phyloP scores from a whole-genome alignment of 2,888 invertebrate genomes.

The Aleiodes testaceus region DNA sequence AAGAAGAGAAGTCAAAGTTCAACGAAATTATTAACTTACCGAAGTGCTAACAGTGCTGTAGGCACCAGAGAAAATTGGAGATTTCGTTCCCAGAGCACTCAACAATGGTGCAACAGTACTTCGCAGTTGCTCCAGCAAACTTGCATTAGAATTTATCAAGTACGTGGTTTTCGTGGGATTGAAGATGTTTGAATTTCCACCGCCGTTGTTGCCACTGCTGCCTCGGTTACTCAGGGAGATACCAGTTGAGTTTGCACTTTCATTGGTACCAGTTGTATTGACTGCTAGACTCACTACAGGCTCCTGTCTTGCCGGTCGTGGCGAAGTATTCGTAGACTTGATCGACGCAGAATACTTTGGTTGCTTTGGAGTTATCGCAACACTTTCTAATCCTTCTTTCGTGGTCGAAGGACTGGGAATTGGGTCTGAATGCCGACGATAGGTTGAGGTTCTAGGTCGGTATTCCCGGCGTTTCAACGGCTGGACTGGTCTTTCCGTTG shows the following conservation, averaged over 20 bases:
- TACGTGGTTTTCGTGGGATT: constrained; percentile 64
- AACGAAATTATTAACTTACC: constrained; percentile 56
- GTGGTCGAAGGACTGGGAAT: constrained; percentile 14
- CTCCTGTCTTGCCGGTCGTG: constrained; percentile 62
- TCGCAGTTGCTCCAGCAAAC: constrained; percentile 65
- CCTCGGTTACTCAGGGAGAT: constrained; percentile 58
- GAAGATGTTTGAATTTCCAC: constrained; percentile 63
- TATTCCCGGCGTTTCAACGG: constrained; percentile 52
- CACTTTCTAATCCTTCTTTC: constrained; percentile 40
- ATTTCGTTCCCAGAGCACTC: constrained; percentile 64
- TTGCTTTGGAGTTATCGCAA: constrained; percentile 65
- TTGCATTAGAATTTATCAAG: constrained; percentile 59
- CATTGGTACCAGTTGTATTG: constrained; percentile 50
- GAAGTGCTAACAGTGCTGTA: constrained; percentile 62
- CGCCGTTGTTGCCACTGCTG: constrained; percentile 61
- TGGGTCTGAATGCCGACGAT: constrained; percentile 66
- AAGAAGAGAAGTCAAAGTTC: not conserved
- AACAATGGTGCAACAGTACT: constrained; percentile 70
- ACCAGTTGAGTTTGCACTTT: constrained; percentile 51
- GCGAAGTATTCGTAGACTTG: constrained; percentile 46
- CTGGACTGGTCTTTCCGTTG: constrained; percentile 6
- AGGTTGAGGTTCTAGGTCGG: constrained; percentile 67
- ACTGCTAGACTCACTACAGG: constrained; percentile 58
- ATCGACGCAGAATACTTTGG: constrained; percentile 54
- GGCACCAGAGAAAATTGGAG: constrained; percentile 63